Evolutionary conservation across 2,797 vertebrate species (phyloP), one percentile per base, ranked within the genome.

Genomic region (Mormyrops attenuatus): DNA sequence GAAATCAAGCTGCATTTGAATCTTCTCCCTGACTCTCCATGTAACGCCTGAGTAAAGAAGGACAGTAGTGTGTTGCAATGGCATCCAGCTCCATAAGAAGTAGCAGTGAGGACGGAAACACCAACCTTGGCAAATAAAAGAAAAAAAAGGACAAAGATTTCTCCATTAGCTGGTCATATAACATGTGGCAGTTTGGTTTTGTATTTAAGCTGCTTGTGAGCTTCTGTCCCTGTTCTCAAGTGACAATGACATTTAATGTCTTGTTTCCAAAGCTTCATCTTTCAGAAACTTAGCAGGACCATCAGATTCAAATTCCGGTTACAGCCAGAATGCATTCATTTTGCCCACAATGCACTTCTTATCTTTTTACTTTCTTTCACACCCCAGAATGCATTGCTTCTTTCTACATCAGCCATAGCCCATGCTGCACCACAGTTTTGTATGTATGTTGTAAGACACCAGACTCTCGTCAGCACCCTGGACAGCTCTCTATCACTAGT

Each of bases 401-500:
- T 50, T 22, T 44, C 34, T n/a, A 85, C 44, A 85, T 17, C n/a
- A 49, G 17, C 26, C 38, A 47, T 52, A 52, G 82, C 22, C 47
- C 26, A 9, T 44, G 41, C 73, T 80, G 41, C 73, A 80, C 15
- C 73, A 73, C 13, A 80, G 38, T 47, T 38, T 44, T 13, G 1
- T 41, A 80, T 44, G 38, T n/a, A n/a, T 80, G 15, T 80, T 44
- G 17, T 44, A 44, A 80, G 73, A 80, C 73, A 47, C 38, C 84
- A 49, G 3, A 26, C 47, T 49, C n/a, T 22, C 2, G 4, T 85
- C 84, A 85, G 84, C 44, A 85, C 84, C 84, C 26, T 85, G 84
- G 84, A 85, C 84, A 85, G 84, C 84, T 85, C 84, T 85, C 8
- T 7, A 85, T 50, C 38, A 85, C 84, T 50, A 49, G 49, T 49